These are phyloP conservation scores for Luperina testacea DNA, from an alignment of 2,888 invertebrate species.

Conservation along the genomic window DNA sequence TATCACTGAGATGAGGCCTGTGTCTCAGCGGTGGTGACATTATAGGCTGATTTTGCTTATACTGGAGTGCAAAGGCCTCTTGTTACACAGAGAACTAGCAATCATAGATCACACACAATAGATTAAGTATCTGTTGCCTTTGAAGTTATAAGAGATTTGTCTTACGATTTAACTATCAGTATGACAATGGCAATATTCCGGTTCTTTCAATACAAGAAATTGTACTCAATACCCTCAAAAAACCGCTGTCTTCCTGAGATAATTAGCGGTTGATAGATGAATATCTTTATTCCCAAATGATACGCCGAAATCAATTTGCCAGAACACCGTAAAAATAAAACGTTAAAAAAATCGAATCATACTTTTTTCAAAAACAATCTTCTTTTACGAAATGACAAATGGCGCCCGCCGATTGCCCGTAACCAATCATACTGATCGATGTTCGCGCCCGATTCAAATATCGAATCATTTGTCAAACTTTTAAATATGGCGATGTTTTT, in stretches of 20 bases:
- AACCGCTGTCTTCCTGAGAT: not conserved
- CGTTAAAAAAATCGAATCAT: slow-evolving; percentile 48
- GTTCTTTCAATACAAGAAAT: not conserved
- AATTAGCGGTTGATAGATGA: slow-evolving; percentile 39
- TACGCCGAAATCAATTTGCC: slow-evolving; percentile 48
- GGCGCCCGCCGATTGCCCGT: slow-evolving; percentile 80
- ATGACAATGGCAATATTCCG: not conserved
- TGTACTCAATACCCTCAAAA: not conserved
- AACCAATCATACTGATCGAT: slow-evolving; percentile 86
- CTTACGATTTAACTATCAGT: not conserved
- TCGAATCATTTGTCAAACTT: slow-evolving; percentile 86
- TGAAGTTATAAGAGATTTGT: not conserved
- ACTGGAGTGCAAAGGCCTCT: not conserved
- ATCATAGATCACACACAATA: not conserved
- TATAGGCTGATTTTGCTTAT: not conserved
- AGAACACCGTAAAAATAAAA: slow-evolving; percentile 54
- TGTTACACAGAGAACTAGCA: not conserved
- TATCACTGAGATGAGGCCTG: not conserved
- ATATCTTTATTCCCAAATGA: slow-evolving; percentile 15
- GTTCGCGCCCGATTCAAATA: slow-evolving; percentile 77
- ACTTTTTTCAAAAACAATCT: slow-evolving; percentile 58
- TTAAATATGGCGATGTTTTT: slow-evolving; percentile 74
- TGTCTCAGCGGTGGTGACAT: not conserved
- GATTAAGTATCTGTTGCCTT: not conserved
- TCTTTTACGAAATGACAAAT: slow-evolving; percentile 83